Evolutionary conservation across 2,113 vertebrate genomes (phyloP).

Genomic region (Mesocricetus auratus): DNA sequence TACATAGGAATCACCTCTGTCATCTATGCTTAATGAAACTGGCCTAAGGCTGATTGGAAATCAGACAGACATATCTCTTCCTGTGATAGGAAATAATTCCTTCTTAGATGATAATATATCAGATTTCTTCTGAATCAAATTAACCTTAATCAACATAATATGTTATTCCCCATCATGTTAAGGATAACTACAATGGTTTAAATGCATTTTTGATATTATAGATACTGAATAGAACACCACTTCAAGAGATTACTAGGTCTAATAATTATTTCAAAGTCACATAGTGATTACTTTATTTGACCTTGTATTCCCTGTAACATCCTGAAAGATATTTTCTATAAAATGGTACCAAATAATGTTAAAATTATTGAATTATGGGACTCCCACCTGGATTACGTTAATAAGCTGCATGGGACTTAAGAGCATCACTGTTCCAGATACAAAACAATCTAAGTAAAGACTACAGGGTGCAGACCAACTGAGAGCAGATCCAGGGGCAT

Average conservation of each 20-base stretch:
- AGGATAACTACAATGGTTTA: neutral
- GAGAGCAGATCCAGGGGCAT: neutral
- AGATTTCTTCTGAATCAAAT: conserved; percentile 51
- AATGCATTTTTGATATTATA: conserved; percentile 31
- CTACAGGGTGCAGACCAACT: neutral
- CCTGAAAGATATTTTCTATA: neutral
- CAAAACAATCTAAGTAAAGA: neutral
- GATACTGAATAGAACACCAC: neutral
- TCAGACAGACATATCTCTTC: neutral
- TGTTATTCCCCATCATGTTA: neutral
- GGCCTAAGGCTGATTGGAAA: neutral
- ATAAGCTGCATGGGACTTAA: neutral
- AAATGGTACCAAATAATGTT: neutral
- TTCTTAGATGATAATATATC: conserved; percentile 17
- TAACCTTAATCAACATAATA: conserved; percentile 45
- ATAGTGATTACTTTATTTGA: neutral
- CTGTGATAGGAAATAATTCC: neutral
- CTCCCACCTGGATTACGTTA: neutral
- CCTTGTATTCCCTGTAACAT: neutral
- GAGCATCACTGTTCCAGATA: neutral
- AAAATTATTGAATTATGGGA: neutral
- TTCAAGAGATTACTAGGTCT: neutral
- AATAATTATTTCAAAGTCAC: conserved; percentile 4
- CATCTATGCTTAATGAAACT: neutral
- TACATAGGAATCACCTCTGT: neutral